These are phyloP conservation scores for Apamea monoglypha DNA, from an alignment of 2,888 invertebrate species.

Conservation along the genomic window DNA sequence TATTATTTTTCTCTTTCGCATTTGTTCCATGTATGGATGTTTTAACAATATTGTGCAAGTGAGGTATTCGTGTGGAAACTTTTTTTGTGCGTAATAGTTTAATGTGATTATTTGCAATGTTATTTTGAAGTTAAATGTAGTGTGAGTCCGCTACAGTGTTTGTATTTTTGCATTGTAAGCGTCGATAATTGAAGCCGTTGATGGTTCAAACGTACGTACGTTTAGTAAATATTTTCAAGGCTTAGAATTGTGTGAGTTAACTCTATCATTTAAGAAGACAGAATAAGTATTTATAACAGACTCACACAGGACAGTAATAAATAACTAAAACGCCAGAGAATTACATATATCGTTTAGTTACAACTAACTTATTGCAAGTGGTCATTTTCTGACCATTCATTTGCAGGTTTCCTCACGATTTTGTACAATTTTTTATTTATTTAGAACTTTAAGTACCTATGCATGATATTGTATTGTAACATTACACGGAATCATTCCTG, in stretches of 20 bases:
- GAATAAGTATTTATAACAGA: too few relatives aligned
- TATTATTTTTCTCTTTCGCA: slow-evolving; percentile 53
- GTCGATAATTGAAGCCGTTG: background rate
- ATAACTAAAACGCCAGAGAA: too few relatives aligned
- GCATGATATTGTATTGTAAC: background rate
- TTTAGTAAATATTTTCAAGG: too few relatives aligned
- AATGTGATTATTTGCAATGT: slow-evolving; percentile 36
- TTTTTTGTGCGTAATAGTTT: slow-evolving; percentile 55
- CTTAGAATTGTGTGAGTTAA: too few relatives aligned
- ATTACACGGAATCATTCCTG: background rate
- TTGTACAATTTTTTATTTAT: too few relatives aligned
- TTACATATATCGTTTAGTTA: background rate
- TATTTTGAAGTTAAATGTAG: slow-evolving; percentile 20
- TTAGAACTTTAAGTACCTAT: background rate
- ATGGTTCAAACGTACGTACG: too few relatives aligned
- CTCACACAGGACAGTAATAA: too few relatives aligned
- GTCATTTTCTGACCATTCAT: background rate
- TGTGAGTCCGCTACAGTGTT: slow-evolving; percentile 27
- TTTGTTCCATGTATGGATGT: slow-evolving; percentile 55
- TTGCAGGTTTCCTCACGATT: background rate
- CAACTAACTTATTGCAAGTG: background rate
- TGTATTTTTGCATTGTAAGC: background rate
- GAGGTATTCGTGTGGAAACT: slow-evolving; percentile 70
- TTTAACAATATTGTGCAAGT: slow-evolving; percentile 75
- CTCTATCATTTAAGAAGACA: too few relatives aligned